Conservation (phyloP, 1,140 invertebrate species). For the Meloidogyne chitwoodi region DNA sequence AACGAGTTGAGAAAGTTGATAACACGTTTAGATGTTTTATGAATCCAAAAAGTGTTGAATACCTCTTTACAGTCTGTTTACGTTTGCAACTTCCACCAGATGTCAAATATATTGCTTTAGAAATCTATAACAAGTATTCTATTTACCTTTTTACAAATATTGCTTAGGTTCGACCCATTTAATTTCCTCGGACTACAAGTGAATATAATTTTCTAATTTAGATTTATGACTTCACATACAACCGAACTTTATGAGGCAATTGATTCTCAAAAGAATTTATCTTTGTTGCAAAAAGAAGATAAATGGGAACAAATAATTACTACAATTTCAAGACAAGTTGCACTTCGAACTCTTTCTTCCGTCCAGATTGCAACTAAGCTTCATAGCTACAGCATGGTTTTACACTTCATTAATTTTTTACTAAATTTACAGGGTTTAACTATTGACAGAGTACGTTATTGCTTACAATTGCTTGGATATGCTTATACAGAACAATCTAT, state of each 20-base stretch:
- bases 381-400: slow-evolving; percentile 10
- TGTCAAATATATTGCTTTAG: slow-evolving; percentile 29
- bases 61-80: slow-evolving; percentile 31
- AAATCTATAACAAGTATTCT: slow-evolving; percentile 28
- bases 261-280: neutral
- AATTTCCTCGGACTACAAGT: neutral
- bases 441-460: slow-evolving; percentile 17
- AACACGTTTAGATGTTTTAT: slow-evolving; percentile 23
- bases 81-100: slow-evolving; percentile 29
- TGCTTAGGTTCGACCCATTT: neutral
- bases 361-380: slow-evolving; percentile 33
- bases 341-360: slow-evolving; percentile 23
- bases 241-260: slow-evolving; percentile 9
- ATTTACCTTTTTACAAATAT: neutral
- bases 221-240: slow-evolving; percentile 25
- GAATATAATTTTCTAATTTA: neutral
- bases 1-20: slow-evolving; percentile 21
- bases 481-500: slow-evolving; percentile 32
- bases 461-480: slow-evolving; percentile 29
- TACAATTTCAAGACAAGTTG: slow-evolving; percentile 28
- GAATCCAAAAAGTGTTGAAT: slow-evolving; percentile 24
- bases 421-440: slow-evolving; percentile 11
- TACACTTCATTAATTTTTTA: neutral
- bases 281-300: slow-evolving; percentile 8
- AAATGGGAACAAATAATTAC: slow-evolving; percentile 31